phyloP scores from a whole-genome alignment of 2,113 vertebrate species.

The Paedocypris sp. region DNA sequence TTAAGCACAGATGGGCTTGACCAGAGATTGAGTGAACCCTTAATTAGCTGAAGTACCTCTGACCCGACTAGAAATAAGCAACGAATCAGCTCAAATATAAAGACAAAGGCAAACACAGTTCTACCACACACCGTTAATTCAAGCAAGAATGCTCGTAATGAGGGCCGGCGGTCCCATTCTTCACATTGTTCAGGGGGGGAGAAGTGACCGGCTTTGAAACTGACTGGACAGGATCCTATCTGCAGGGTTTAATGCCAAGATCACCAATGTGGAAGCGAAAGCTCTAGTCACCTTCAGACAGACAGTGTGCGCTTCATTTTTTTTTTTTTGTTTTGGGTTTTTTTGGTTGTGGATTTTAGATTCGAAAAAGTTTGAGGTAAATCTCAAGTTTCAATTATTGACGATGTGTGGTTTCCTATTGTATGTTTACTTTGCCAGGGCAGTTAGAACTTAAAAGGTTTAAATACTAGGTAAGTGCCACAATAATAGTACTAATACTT shows the following conservation, averaged over 20 bases:
- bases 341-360: too few species aligned
- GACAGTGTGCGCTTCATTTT: too few species aligned
- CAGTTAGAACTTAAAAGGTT: too few species aligned
- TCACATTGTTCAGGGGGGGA: constrained; percentile 66
- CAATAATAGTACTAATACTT: too few species aligned
- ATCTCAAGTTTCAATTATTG: too few species aligned
- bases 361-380: too few species aligned
- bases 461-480: too few species aligned
- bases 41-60: constrained; percentile 82
- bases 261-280: constrained; percentile 6
- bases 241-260: constrained; percentile 51
- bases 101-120: constrained; percentile 63
- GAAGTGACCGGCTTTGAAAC: constrained; percentile 60
- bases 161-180: constrained; percentile 71
- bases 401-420: too few species aligned
- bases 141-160: constrained; percentile 77
- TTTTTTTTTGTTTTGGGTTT: not conserved
- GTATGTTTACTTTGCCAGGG: too few species aligned
- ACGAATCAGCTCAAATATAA: constrained; percentile 71
- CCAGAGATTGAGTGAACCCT: constrained; percentile 65
- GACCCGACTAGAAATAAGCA: constrained; percentile 78
- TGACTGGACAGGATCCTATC: constrained; percentile 66
- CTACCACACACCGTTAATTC: constrained; percentile 77
- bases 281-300: not conserved
- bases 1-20: constrained; percentile 76